Base-by-base conservation (phyloP, 2,113 vertebrate genomes). In the Ochotona curzoniae region DNA sequence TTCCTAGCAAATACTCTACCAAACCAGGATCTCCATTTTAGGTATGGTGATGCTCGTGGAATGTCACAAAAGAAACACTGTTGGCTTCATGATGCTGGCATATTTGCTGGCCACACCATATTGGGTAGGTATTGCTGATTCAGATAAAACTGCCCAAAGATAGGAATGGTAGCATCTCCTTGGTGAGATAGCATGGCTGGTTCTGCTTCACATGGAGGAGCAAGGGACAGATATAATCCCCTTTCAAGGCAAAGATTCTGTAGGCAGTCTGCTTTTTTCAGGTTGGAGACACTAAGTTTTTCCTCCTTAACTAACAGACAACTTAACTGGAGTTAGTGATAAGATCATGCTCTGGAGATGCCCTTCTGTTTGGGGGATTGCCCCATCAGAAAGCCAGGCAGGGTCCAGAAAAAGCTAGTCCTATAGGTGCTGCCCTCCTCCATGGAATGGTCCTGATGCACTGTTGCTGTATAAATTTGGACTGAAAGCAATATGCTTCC, bases 1-100 rank as follows among this genome's bases (percentile, higher is more conserved):
- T 93, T 38, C 54, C 89, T 90, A 76, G 21, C 11, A 67, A 83
- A 61, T 70, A 14, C 6, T 57, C 30, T 12, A 21, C 54, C 20
- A 75, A 92, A 25, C 3, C 80, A 89, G 60, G 30, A 83, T 87
- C 80, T 94, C 93, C 26, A 82, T 87, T 95, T 81, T 66, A 90
- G 15, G 57, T 5, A 25, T 87, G 60, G 80, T 28, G 20, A 87
- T 63, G 51, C 7, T 61, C 23, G 79, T 73, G 64, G n/a, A 83
- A 66, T 66, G 30, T 32, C 32, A 80, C 87, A 76, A 30, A 73
- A 57, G 74, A 71, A 70, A 49, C 30, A 21, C 32, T 87, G 23
- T 74, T 89, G 73, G 74, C 30, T 30, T 76, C 38, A 64, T 61
- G 8, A 32, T 89, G 47, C 15, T 15, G 78, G 18, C 11, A 7